Conservation (phyloP, 1,140 invertebrate species). For the Halictus rubicundus region DNA sequence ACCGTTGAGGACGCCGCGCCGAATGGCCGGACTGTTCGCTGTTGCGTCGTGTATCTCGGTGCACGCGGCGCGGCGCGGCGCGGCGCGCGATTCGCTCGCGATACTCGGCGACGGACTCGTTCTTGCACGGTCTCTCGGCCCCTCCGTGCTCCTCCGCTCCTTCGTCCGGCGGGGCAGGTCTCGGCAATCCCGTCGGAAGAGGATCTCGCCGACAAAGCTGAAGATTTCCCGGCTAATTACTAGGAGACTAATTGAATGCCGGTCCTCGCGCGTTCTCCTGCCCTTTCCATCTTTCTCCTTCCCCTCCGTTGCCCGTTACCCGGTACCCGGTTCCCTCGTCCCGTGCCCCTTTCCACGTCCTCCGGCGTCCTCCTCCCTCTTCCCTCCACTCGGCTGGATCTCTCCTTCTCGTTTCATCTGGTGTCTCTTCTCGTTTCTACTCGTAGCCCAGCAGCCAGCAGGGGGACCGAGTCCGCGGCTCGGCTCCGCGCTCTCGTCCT, state of each 20-base stretch:
- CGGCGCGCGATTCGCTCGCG: slow-evolving; percentile 15
- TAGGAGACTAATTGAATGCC: slow-evolving; percentile 80
- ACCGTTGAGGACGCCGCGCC: not conserved
- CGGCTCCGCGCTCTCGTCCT: not conserved
- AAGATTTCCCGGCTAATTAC: slow-evolving; percentile 82
- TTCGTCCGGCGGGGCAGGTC: slow-evolving; percentile 49
- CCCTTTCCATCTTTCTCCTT: slow-evolving; percentile 38
- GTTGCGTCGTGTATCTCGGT: too few species aligned
- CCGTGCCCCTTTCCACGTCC: not conserved
- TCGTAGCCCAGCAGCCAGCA: too few species aligned
- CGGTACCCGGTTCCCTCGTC: slow-evolving; percentile 26
- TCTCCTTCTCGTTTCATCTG: too few species aligned
- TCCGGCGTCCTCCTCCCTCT: not conserved
- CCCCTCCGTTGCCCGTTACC: slow-evolving; percentile 44
- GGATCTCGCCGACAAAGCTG: slow-evolving; percentile 79
- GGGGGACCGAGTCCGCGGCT: too few species aligned
- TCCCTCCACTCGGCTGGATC: too few species aligned
- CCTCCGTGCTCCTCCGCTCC: not conserved
- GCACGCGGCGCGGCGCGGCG: slow-evolving; percentile 9
- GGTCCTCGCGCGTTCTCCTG: slow-evolving; percentile 63
- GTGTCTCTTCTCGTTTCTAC: too few species aligned
- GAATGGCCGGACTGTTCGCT: too few species aligned
- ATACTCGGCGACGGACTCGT: not conserved
- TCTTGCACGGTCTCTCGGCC: not conserved
- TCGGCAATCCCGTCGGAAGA: slow-evolving; percentile 71